Evolutionary conservation across 2,888 invertebrate species (phyloP), one percentile per base, ranked within the genome.

Genomic region (Blomia tropicalis): DNA sequence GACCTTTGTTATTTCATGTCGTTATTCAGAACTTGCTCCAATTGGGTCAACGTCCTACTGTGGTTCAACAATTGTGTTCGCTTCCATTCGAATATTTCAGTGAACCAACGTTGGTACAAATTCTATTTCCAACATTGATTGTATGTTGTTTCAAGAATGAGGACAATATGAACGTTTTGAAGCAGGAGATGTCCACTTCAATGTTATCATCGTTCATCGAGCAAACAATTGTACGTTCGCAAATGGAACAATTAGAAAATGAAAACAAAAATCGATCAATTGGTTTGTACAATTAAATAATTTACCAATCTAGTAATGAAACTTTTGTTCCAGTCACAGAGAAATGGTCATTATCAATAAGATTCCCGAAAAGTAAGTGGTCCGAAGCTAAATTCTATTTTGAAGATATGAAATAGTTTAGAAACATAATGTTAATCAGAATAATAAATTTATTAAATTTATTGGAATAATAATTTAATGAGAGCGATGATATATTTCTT

Each of bases 51-150:
- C 79, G 82, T 23, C 84, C 84, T 0, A 84, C 85, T 43, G 87
- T 77, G n/a, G 79, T 90, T 25, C 87, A 87, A 74, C 87, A 86
- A 70, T 77, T 91, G 51, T 87, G 87, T 75, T 82, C 74, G 41
- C 75, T 90, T 68, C 89, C 90, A 0, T 87, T 77, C 72, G 83
- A 84, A 69, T 90, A 87, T 78, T 85, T 90, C 74, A 84, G 85
- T 54, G 84, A 86, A 63, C 80, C 81, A 30, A 72, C 76, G 1
- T 79, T 88, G 67, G 82, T 83, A 63, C 79, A 78, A 66, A 80
- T 83, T 59, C 78, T 90, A 59, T 81, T 87, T 73, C 88, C 90
- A 0, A 86, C 87, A 1, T 77, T 90, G 47, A 79, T 87, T 63
- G 84, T 85, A 27, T 79, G 81, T 72, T 78, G 83, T 71, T 75